phyloP scores from a whole-genome alignment of 2,888 invertebrate genomes.

The Drosophila conformis region DNA sequence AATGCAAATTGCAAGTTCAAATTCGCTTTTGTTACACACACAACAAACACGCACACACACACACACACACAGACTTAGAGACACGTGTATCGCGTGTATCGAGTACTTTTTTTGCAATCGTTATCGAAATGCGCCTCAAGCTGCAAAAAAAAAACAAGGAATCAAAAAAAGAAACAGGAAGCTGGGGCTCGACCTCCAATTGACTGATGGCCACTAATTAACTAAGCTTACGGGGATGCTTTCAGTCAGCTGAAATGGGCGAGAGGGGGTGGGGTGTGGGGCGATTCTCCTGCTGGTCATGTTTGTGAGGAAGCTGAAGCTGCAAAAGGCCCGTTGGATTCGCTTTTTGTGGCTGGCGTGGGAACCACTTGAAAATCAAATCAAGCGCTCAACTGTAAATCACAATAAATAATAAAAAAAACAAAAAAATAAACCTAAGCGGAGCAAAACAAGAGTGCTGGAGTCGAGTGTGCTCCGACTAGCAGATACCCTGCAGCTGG shows the following conservation, averaged over 20 bases:
- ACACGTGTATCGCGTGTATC: slow-evolving; percentile 12
- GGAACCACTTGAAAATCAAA: slow-evolving; percentile 84
- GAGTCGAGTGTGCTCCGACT: background rate
- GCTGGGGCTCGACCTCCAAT: slow-evolving; percentile 46
- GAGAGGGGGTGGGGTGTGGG: background rate
- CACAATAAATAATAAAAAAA: slow-evolving; percentile 83
- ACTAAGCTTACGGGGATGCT: slow-evolving; percentile 66
- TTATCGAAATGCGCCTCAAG: slow-evolving; percentile 49
- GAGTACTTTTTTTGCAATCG: slow-evolving; percentile 30
- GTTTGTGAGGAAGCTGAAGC: slow-evolving; percentile 35
- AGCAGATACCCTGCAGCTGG: background rate
- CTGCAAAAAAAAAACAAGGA: slow-evolving; percentile 15
- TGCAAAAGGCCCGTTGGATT: slow-evolving; percentile 17
- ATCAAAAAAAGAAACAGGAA: slow-evolving; percentile 8
- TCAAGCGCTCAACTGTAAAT: slow-evolving; percentile 84
- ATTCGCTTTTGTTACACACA: slow-evolving; percentile 17
- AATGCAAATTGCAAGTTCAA: slow-evolving; percentile 55
- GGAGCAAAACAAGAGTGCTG: background rate
- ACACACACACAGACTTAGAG: background rate
- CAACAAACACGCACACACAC: slow-evolving; percentile 2
- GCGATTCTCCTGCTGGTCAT: slow-evolving; percentile 1
- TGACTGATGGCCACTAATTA: slow-evolving; percentile 84
- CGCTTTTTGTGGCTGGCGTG: slow-evolving; percentile 49
- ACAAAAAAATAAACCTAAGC: background rate
- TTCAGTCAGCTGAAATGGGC: background rate